A percentile compares a stretch with the other conserved stretches of the same genome.
Conservation (phyloP, 2,888 invertebrate species). For the Chrysolina americana region DNA sequence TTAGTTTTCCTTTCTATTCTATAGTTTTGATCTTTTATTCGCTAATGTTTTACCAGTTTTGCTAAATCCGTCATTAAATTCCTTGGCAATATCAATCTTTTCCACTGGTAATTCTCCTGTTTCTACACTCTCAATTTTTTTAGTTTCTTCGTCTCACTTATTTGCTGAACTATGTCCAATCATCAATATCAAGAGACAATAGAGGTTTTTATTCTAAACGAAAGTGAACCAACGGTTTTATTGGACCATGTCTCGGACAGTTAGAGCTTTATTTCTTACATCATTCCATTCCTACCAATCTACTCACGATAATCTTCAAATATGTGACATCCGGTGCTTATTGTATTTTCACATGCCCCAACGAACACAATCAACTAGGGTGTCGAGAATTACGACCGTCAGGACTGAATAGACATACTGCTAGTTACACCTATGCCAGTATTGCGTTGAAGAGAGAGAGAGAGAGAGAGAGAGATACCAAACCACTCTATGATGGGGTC, state of each 20-base stretch:
- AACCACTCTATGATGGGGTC: constrained; percentile 27
- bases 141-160: no score
- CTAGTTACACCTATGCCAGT: constrained; percentile 1
- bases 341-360: constrained; percentile 20
- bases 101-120: no score
- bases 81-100: no score
- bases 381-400: constrained; percentile 11
- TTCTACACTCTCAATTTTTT: no score
- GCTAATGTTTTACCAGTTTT: no score
- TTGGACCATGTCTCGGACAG: neutral
- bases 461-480: constrained; percentile 22
- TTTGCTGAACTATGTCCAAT: no score
- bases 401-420: neutral
- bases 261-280: neutral
- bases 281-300: neutral
- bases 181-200: no score
- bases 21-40: no score
- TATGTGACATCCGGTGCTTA: constrained; percentile 19
- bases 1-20: no score
- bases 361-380: constrained; percentile 6
- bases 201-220: neutral
- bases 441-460: neutral
- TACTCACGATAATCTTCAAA: constrained; percentile 5
- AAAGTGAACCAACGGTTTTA: neutral
- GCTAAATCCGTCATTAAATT: no score